Evolutionary conservation across 2,888 invertebrate genomes (phyloP).

Genomic region (Byasa hedistus): DNA sequence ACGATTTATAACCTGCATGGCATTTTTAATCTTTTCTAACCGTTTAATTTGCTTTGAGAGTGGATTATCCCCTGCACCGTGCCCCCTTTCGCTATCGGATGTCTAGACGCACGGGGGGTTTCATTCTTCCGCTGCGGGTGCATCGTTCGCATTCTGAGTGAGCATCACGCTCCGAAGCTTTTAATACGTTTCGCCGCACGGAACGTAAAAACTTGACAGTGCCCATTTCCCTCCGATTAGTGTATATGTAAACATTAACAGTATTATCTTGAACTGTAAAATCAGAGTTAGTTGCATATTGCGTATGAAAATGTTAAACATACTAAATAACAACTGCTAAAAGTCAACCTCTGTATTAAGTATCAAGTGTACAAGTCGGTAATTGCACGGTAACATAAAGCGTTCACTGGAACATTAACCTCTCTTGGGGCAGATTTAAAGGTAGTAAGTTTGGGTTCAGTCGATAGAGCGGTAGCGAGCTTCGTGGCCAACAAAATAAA

Average conservation of each 20-base stretch:
- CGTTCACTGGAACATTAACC: slow-evolving; percentile 69
- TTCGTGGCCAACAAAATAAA: slow-evolving; percentile 75
- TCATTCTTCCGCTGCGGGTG: slow-evolving; percentile 16
- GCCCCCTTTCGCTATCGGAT: slow-evolving; percentile 10
- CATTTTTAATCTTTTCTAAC: neutral
- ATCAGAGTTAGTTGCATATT: neutral
- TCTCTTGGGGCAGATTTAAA: slow-evolving; percentile 74
- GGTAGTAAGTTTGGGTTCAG: slow-evolving; percentile 73
- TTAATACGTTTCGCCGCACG: slow-evolving; percentile 1
- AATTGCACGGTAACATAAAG: slow-evolving; percentile 71
- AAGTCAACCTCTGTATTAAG: slow-evolving; percentile 20
- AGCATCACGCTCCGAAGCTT: slow-evolving; percentile 2
- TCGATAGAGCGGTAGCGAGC: slow-evolving; percentile 74
- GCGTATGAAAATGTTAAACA: neutral
- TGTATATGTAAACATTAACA: neutral
- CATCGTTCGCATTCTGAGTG: slow-evolving; percentile 15
- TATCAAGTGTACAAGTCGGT: slow-evolving; percentile 43
- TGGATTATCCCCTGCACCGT: slow-evolving; percentile 9
- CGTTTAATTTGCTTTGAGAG: slow-evolving; percentile 17
- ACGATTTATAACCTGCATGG: slow-evolving; percentile 27
- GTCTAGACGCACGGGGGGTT: slow-evolving; percentile 16
- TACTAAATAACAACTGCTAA: neutral
- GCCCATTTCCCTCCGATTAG: neutral
- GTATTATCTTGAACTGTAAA: too few species aligned
- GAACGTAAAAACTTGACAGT: neutral